Evolutionary conservation across 2,113 vertebrate species (phyloP).

Genomic region (Callithrix jacchus): DNA sequence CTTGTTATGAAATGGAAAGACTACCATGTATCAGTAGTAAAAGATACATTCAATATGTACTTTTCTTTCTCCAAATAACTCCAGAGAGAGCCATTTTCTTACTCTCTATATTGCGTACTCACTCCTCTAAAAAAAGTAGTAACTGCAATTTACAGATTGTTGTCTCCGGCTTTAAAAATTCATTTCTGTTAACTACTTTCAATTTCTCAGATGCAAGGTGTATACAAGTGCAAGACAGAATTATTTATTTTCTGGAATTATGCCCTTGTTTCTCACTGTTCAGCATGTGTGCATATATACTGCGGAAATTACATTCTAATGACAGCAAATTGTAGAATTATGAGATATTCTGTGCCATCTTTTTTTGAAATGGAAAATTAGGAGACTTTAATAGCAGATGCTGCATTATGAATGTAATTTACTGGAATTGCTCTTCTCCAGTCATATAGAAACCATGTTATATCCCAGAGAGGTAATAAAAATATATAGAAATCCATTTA

Average conservation of each 20-base stretch:
- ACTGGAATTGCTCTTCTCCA: slow-evolving; percentile 60
- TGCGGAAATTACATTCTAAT: slow-evolving; percentile 61
- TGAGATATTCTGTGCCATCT: slow-evolving; percentile 47
- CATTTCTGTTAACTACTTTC: slow-evolving; percentile 58
- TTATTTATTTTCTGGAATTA: slow-evolving; percentile 54
- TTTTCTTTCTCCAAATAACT: background rate
- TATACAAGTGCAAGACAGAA: slow-evolving; percentile 22
- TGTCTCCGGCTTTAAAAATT: slow-evolving; percentile 53
- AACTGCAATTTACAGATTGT: slow-evolving; percentile 29
- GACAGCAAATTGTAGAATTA: slow-evolving; percentile 68
- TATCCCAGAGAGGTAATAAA: slow-evolving; percentile 49
- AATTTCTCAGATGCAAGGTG: slow-evolving; percentile 53
- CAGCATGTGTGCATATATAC: slow-evolving; percentile 20
- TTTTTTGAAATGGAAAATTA: slow-evolving; percentile 48
- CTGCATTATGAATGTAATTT: slow-evolving; percentile 65
- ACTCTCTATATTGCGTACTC: background rate
- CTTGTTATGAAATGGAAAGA: background rate
- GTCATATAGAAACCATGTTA: slow-evolving; percentile 61
- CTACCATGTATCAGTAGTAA: background rate
- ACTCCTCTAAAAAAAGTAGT: background rate
- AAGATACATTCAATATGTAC: background rate
- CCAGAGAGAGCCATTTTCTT: background rate
- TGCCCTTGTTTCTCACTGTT: slow-evolving; percentile 34
- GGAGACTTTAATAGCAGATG: slow-evolving; percentile 63
- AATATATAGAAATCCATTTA: slow-evolving; percentile 69